These are phyloP conservation scores for Hydropsyche tenuis DNA, from an alignment of 1,140 invertebrate genomes.

Conservation along the genomic window DNA sequence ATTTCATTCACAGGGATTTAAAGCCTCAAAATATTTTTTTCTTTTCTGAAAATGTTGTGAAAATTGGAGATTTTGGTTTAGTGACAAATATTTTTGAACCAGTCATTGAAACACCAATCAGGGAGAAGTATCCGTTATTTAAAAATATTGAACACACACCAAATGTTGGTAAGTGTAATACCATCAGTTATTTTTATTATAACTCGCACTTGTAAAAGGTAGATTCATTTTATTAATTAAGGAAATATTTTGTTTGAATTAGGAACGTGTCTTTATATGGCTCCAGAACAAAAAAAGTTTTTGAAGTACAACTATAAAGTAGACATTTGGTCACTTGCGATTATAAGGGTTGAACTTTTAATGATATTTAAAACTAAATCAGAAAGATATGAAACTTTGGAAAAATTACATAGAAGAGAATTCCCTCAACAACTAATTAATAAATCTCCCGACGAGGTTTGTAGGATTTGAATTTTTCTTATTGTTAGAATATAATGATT, in stretches of 20 bases:
- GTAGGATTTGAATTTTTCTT: no score
- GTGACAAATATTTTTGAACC: neutral
- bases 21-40: slow-evolving; percentile 10
- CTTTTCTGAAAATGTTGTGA: neutral
- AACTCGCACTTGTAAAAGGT: no score
- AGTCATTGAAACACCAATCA: neutral
- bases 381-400: neutral
- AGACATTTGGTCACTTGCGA: slow-evolving; percentile 3
- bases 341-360: slow-evolving; percentile 3
- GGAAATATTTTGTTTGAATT: no score
- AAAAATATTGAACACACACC: neutral
- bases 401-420: neutral
- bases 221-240: no score
- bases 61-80: slow-evolving; percentile 13
- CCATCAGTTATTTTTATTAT: no score
- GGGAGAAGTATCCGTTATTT: neutral
- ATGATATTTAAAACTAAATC: neutral
- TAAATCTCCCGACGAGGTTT: neutral
- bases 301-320: neutral
- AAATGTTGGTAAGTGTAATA: neutral
- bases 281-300: slow-evolving; percentile 4
- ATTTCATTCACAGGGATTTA: slow-evolving; percentile 7
- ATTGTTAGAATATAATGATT: no score
- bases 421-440: neutral
- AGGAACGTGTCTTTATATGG: slow-evolving; percentile 5